Conservation (phyloP, 2,888 invertebrate genomes). For the Fragum whitleyi region DNA sequence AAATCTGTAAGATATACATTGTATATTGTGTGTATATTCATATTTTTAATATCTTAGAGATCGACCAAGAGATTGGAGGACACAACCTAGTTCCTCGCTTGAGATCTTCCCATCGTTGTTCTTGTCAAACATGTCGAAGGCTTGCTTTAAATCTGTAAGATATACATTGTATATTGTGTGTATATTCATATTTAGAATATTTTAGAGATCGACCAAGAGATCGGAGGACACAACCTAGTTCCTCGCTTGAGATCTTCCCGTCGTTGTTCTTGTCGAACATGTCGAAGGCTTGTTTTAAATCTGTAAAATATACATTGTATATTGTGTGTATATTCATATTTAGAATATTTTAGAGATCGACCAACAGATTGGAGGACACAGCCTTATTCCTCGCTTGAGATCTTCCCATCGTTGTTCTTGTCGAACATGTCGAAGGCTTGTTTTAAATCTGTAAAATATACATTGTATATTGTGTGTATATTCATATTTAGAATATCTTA, state of each 20-base stretch:
- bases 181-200: too few species aligned
- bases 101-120: slow-evolving; percentile 82
- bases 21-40: too few species aligned
- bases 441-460: slow-evolving; percentile 75
- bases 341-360: too few species aligned
- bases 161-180: too few species aligned
- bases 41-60: too few species aligned
- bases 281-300: slow-evolving; percentile 80
- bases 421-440: slow-evolving; percentile 82
- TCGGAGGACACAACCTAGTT: slow-evolving; percentile 77
- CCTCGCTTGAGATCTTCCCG: slow-evolving; percentile 81
- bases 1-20: slow-evolving; percentile 74
- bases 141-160: slow-evolving; percentile 78
- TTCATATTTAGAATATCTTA: too few species aligned
- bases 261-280: slow-evolving; percentile 82
- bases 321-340: too few species aligned
- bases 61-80: slow-evolving; percentile 75
- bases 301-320: slow-evolving; percentile 70
- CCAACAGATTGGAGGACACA: slow-evolving; percentile 76
- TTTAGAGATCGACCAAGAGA: slow-evolving; percentile 76
- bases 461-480: too few species aligned
- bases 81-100: slow-evolving; percentile 79
- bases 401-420: slow-evolving; percentile 81
- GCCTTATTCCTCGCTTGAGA: slow-evolving; percentile 80
- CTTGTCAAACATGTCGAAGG: slow-evolving; percentile 82